These are phyloP conservation scores for Myodes glareolus DNA, from an alignment of 2,113 vertebrate genomes.

Conservation along the genomic window DNA sequence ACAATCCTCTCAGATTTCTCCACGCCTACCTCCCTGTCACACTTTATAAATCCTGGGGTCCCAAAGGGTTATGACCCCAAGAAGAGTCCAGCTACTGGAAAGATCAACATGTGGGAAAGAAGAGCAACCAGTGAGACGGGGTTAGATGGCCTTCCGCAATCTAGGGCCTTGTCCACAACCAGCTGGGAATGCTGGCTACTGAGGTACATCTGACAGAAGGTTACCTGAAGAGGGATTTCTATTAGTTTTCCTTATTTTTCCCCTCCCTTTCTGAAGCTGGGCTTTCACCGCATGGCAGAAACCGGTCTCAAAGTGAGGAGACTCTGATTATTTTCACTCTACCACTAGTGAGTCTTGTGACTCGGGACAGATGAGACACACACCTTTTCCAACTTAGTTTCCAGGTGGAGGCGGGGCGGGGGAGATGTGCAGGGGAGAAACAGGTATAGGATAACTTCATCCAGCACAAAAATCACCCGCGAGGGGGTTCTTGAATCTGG, in stretches of 20 bases:
- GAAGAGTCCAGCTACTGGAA: not conserved
- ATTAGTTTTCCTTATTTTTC: not conserved
- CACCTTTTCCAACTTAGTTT: not conserved
- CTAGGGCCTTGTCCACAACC: not conserved
- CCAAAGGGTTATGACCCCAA: not conserved
- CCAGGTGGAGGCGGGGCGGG: fast-evolving
- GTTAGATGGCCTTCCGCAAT: not conserved
- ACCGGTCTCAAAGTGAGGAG: not conserved
- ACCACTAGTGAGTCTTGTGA: not conserved
- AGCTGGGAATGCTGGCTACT: not conserved
- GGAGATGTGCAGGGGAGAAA: too few relatives aligned
- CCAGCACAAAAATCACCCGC: not conserved
- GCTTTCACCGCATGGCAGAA: not conserved
- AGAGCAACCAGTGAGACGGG: not conserved
- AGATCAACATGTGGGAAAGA: not conserved
- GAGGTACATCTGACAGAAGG: not conserved
- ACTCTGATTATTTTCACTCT: not conserved
- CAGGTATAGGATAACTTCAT: not conserved
- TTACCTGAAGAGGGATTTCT: not conserved
- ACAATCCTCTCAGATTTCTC: not conserved
- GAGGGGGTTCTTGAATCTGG: not conserved
- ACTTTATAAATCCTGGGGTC: not conserved
- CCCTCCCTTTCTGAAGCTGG: not conserved
- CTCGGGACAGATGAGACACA: not conserved
- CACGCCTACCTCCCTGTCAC: not conserved